A percentile compares a stretch with the other conserved stretches of the same genome.
Conservation (phyloP, 2,888 invertebrate species). For the Lumbricus terrestris region DNA sequence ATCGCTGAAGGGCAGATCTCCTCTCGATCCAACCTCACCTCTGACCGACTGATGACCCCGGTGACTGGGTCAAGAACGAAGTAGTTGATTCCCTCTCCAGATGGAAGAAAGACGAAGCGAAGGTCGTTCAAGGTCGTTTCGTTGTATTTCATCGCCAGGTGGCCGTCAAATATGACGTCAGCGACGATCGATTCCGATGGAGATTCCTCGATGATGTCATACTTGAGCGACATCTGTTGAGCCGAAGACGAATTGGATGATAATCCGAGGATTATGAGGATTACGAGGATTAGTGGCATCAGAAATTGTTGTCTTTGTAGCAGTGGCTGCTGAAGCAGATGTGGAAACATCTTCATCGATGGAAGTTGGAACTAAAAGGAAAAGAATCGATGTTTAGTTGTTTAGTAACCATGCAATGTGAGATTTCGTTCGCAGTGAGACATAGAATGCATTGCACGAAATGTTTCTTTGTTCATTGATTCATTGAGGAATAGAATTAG, state of each 20-base stretch:
- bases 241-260: background rate
- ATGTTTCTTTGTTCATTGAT: too few species aligned
- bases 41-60: conserved; percentile 33
- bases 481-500: too few species aligned
- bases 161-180: conserved; percentile 4
- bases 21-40: conserved; percentile 36
- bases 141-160: background rate
- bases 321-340: too few species aligned
- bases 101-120: conserved; percentile 21
- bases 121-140: background rate
- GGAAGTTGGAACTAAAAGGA: too few species aligned
- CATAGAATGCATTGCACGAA: too few species aligned
- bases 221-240: background rate
- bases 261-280: background rate
- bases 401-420: too few species aligned
- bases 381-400: too few species aligned
- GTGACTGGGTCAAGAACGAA: conserved; percentile 34
- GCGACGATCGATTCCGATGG: conserved; percentile 23
- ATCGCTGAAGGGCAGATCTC: conserved; percentile 33
- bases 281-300: background rate
- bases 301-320: too few species aligned
- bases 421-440: too few species aligned
- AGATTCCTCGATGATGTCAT: background rate
- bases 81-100: conserved; percentile 20
- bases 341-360: too few species aligned